These are phyloP conservation scores for Ceyx cyanopectus DNA, from an alignment of 2,113 vertebrate genomes.

Conservation along the genomic window DNA sequence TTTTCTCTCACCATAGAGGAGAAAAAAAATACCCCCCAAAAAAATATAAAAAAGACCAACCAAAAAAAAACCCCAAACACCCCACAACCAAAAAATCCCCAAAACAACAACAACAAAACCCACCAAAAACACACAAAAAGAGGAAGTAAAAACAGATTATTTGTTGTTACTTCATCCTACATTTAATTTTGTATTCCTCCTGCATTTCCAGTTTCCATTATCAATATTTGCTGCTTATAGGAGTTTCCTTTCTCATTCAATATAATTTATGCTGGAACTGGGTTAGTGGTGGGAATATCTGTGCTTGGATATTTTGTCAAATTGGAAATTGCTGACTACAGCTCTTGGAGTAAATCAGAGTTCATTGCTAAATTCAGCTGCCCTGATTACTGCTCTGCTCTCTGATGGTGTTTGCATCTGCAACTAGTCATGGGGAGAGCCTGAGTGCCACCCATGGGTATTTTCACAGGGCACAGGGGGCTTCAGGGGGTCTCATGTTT, in stretches of 20 bases:
- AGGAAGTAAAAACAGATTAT: not conserved
- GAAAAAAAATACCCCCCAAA: not conserved
- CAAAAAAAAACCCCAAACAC: too few relatives aligned
- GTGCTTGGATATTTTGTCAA: constrained; percentile 37
- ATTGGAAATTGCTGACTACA: constrained; percentile 40
- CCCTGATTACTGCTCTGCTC: constrained; percentile 27
- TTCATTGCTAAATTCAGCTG: constrained; percentile 45
- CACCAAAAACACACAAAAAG: not conserved
- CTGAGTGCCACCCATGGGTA: not conserved
- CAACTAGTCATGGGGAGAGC: not conserved
- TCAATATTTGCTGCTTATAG: constrained; percentile 23
- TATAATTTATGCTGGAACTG: constrained; percentile 7
- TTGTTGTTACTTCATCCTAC: not conserved
- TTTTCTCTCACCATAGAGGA: not conserved
- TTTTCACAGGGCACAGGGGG: not conserved
- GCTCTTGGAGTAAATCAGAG: constrained; percentile 23
- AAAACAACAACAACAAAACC: too few relatives aligned
- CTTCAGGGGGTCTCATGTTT: not conserved
- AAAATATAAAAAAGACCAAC: too few relatives aligned
- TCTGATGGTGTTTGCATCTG: not conserved
- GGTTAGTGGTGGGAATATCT: constrained; percentile 24
- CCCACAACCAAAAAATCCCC: too few relatives aligned
- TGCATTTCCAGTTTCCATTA: not conserved
- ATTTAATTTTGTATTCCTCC: not conserved
- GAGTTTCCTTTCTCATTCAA: constrained; percentile 30